A percentile compares a stretch with the other conserved stretches of the same genome.
These are phyloP conservation scores for Pseudopipra pipra DNA, from an alignment of 2,113 vertebrate species.

Conservation along the genomic window DNA sequence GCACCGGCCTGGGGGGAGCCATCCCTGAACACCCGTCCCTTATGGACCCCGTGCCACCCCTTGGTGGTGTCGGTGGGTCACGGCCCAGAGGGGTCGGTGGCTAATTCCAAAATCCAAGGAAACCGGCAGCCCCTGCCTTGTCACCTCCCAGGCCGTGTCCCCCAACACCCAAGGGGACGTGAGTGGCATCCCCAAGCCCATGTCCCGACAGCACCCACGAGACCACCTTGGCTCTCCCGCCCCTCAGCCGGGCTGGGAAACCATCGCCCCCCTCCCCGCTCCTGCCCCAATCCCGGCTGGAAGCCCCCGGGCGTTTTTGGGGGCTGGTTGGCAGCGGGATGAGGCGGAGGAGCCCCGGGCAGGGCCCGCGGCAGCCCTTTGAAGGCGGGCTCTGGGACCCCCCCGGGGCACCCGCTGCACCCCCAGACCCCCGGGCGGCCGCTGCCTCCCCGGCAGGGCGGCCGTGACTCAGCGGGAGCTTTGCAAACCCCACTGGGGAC, in stretches of 20 bases:
- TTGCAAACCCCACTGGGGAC: constrained; percentile 31
- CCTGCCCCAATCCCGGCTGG: neutral
- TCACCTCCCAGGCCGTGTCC: accelerated
- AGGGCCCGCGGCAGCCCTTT: neutral
- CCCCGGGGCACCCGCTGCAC: neutral
- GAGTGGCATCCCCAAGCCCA: accelerated
- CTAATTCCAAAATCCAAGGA: neutral
- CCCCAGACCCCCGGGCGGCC: neutral
- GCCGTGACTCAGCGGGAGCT: constrained; percentile 45
- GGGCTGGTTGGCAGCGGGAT: neutral
- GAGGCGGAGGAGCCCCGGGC: neutral
- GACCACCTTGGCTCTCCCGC: neutral
- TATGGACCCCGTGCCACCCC: neutral
- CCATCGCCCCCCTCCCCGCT: accelerated
- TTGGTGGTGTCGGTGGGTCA: neutral
- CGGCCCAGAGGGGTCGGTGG: neutral
- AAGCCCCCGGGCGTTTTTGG: neutral
- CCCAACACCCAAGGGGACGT: accelerated
- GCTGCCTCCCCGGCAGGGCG: neutral
- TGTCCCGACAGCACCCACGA: accelerated
- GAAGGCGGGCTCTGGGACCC: neutral
- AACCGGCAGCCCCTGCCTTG: neutral
- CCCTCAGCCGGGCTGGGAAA: neutral
- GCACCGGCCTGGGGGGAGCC: accelerated
- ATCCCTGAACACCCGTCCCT: accelerated